A percentile compares a stretch with the other conserved stretches of the same genome.
Conservation (phyloP, 2,888 invertebrate genomes). For the Protula sp. region DNA sequence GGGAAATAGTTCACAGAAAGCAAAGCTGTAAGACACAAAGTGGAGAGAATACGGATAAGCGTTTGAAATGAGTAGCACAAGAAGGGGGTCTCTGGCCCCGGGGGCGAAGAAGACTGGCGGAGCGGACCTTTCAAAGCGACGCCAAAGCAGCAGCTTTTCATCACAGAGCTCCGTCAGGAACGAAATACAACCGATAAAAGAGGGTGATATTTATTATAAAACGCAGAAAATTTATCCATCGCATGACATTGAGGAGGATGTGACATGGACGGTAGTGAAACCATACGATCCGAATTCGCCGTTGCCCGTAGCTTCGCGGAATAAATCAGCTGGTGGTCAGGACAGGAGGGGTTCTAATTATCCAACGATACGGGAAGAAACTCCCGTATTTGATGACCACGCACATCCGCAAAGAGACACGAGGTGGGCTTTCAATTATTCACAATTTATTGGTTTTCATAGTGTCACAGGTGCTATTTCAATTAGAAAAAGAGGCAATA, state of each 20-base stretch:
- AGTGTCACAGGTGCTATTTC: too few relatives aligned
- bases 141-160: not conserved
- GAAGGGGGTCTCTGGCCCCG: not conserved
- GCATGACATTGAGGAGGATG: constrained; percentile 27
- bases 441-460: too few relatives aligned
- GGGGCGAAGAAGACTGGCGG: not conserved
- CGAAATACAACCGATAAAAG: constrained; percentile 12
- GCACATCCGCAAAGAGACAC: not conserved
- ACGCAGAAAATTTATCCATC: constrained; percentile 32
- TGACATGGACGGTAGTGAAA: constrained; percentile 15
- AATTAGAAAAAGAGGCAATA: too few relatives aligned
- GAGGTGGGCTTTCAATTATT: not conserved
- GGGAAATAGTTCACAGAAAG: too few relatives aligned
- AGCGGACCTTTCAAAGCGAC: not conserved
- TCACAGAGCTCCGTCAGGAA: not conserved
- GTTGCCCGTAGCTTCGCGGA: not conserved
- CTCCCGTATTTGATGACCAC: not conserved
- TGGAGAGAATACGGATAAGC: too few relatives aligned
- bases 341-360: not conserved
- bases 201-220: constrained; percentile 34
- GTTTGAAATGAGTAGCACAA: too few relatives aligned
- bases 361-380: not conserved
- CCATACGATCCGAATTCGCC: not conserved
- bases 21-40: too few relatives aligned
- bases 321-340: not conserved